Evolutionary conservation across 2,888 invertebrate species (phyloP).

Genomic region (Cosmia pyralina): DNA sequence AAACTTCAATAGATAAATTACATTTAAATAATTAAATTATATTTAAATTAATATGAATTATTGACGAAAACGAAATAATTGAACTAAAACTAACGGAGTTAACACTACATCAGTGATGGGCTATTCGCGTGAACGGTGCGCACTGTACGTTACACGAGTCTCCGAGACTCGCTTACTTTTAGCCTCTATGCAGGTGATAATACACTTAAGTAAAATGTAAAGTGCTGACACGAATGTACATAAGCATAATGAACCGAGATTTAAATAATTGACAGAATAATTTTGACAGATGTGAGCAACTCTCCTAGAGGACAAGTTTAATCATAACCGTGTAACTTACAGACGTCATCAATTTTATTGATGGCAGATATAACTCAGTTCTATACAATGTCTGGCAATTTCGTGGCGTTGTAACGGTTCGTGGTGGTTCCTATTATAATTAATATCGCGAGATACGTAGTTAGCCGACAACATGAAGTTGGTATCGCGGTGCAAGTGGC

Average conservation of each 20-base stretch:
- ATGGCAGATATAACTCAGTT: conserved; percentile 25
- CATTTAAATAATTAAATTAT: conserved; percentile 56
- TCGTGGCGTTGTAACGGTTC: conserved; percentile 36
- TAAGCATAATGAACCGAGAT: conserved; percentile 32
- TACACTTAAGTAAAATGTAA: conserved; percentile 38
- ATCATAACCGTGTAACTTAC: background rate
- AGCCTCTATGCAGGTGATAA: conserved; percentile 58
- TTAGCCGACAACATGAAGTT: background rate
- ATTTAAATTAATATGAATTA: conserved; percentile 62
- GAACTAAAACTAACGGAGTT: conserved; percentile 64
- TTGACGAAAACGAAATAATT: conserved; percentile 65
- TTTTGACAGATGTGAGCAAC: conserved; percentile 62
- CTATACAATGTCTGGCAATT: conserved; percentile 46
- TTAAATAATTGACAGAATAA: conserved; percentile 54
- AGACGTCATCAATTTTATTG: conserved; percentile 48
- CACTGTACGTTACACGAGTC: conserved; percentile 36
- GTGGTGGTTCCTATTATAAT: conserved; percentile 11
- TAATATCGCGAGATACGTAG: conserved; percentile 1
- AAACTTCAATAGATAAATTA: conserved; percentile 57
- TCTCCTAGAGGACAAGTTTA: conserved; percentile 27
- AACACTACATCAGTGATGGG: conserved; percentile 65
- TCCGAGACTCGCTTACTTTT: conserved; percentile 55
- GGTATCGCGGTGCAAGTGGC: conserved; percentile 29
- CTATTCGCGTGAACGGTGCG: conserved; percentile 61
- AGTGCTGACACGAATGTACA: conserved; percentile 38